Evolutionary conservation across 2,797 vertebrate species (phyloP).

Genomic region (Myotis vivesi): DNA sequence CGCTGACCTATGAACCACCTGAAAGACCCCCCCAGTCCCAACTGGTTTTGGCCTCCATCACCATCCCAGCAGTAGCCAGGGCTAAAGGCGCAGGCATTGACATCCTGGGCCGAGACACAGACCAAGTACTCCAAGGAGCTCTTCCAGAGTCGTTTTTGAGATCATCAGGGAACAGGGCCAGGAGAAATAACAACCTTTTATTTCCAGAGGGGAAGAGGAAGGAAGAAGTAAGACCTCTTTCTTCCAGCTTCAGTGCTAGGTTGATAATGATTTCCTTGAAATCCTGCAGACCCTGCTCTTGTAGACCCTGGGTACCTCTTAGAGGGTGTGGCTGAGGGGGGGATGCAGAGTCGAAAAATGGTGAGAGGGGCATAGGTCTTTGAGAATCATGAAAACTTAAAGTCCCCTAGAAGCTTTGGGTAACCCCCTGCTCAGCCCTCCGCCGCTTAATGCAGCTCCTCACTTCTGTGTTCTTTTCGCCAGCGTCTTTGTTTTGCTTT

Average conservation of each 20-base stretch:
- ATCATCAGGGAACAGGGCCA: neutral
- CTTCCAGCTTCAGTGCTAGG: neutral
- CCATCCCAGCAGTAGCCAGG: neutral
- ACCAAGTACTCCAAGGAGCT: neutral
- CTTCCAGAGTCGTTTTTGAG: neutral
- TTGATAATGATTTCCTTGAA: neutral
- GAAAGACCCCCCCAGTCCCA: neutral
- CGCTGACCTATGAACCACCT: neutral
- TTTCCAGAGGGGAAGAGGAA: neutral
- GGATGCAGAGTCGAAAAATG: neutral
- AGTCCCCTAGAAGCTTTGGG: neutral
- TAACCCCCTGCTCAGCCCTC: too few relatives aligned
- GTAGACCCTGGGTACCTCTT: neutral
- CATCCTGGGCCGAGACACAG: neutral
- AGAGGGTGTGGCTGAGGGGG: neutral
- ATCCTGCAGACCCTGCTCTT: neutral
- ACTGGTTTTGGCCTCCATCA: neutral
- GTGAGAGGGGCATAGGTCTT: neutral
- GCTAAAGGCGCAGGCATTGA: neutral
- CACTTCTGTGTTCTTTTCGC: neutral
- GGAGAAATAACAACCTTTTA: constrained; percentile 45
- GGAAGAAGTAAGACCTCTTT: neutral
- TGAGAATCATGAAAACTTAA: neutral
- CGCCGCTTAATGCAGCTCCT: neutral
- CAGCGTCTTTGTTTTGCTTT: neutral